phyloP scores from a whole-genome alignment of 1,140 invertebrate genomes.

The Leptopilina boulardi region DNA sequence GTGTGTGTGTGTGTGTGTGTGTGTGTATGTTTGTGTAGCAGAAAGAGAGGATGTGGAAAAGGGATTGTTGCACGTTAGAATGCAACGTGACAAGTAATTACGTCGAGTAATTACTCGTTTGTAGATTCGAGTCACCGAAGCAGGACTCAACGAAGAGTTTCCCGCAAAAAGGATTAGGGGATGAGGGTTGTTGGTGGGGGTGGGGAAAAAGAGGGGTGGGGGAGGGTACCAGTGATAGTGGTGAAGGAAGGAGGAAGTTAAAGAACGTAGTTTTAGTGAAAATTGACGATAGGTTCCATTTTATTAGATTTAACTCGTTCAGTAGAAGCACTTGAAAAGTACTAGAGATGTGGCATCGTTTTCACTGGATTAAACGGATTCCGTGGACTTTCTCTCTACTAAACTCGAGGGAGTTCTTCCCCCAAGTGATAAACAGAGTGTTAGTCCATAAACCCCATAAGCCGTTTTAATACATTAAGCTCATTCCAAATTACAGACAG shows the following conservation, averaged over 20 bases:
- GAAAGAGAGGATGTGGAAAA: slow-evolving; percentile 11
- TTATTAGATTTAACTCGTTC: slow-evolving; percentile 11
- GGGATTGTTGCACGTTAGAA: slow-evolving; percentile 12
- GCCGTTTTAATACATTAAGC: neutral
- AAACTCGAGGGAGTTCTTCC: neutral
- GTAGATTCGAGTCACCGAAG: slow-evolving; percentile 22
- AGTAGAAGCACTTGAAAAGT: slow-evolving; percentile 9
- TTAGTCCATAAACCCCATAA: slow-evolving; percentile 6
- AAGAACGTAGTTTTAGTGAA: slow-evolving; percentile 28
- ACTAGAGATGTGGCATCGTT: slow-evolving; percentile 24
- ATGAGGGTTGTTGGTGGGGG: neutral
- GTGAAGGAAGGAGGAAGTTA: slow-evolving; percentile 1
- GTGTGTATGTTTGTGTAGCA: neutral
- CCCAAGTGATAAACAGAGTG: slow-evolving; percentile 23
- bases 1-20: neutral
- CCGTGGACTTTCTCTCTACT: neutral
- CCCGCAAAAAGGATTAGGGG: neutral
- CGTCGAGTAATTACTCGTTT: slow-evolving; percentile 27
- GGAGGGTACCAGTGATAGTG: too few species aligned
- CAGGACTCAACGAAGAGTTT: slow-evolving; percentile 10
- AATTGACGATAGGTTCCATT: slow-evolving; percentile 10
- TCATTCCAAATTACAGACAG: neutral
- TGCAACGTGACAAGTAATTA: slow-evolving; percentile 33
- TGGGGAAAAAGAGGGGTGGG: neutral
- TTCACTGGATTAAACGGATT: slow-evolving; percentile 31